Evolutionary conservation across 2,797 vertebrate genomes (phyloP), one percentile per base, ranked within the genome.

Genomic region (Steatocranus sp.): DNA sequence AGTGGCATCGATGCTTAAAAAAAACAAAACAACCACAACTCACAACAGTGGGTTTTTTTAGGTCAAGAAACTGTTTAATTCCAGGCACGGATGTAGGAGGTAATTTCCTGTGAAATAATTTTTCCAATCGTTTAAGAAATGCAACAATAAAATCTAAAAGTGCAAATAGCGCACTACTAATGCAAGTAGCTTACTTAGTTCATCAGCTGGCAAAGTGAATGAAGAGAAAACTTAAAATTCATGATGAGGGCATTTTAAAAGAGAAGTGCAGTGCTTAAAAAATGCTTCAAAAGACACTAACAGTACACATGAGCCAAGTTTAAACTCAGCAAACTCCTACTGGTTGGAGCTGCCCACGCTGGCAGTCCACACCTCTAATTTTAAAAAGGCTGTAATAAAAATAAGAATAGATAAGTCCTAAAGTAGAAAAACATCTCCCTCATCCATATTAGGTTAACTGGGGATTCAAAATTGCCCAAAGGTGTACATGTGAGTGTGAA

Each of bases 41-140:
- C 20, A 41, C 34, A 23, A 25, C 6, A 1, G 8, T 15, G 11
- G 0, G 1, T 27, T 30, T 12, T 23, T 66, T 38, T 41, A 66
- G 36, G 36, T 23, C 36, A 66, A 23, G 12, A 66, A 41, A 41
- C 36, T 6, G 36, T 41, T 66, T 23, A 41, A 41, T 66, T 66
- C 12, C 36, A 41, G n/a, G 8, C 8, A 41, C 12, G 2, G 61
- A 25, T 66, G 36, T 41, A 41, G 36, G 20, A 15, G 36, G 61
- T 41, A 66, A 25, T 66, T 66, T 66, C 61, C 36, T 41, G 36
- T 66, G 36, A 66, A 41, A 41, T 14, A 23, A 38, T 66, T 66
- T 25, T 41, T 66, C 5, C 3, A 41, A 58, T 58, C 17, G 0
- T 58, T 32, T 58, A 32, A 58, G 1, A 58, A 58, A 58, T 58